These are phyloP conservation scores for Iphiclides podalirius DNA, from an alignment of 2,888 invertebrate species.

Conservation along the genomic window DNA sequence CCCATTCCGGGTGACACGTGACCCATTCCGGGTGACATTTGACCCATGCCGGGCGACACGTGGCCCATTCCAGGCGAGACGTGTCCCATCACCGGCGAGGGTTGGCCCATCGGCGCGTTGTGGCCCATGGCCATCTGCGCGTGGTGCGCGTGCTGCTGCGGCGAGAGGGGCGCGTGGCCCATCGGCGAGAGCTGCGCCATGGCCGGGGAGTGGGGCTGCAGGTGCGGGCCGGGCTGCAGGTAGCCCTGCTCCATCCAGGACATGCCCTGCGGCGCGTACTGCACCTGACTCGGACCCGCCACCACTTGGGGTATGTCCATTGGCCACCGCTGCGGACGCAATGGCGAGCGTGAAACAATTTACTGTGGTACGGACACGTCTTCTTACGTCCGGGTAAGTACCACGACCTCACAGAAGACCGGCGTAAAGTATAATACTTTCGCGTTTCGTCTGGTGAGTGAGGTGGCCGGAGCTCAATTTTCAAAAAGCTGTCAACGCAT, in stretches of 20 bases:
- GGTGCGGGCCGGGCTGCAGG: conserved; percentile 24
- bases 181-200: conserved; percentile 29
- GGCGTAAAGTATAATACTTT: too few species aligned
- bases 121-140: conserved; percentile 15
- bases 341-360: too few species aligned
- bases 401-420: too few species aligned
- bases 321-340: conserved; percentile 29
- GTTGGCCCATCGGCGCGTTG: conserved; percentile 14
- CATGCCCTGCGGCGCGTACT: conserved; percentile 25
- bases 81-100: conserved; percentile 27
- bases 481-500: too few species aligned
- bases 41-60: conserved; percentile 36
- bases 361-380: too few species aligned
- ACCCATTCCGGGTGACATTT: conserved; percentile 32
- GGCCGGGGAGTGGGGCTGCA: conserved; percentile 23
- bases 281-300: conserved; percentile 31
- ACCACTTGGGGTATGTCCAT: conserved; percentile 26
- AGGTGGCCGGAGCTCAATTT: too few species aligned
- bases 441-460: too few species aligned
- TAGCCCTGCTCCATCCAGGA: conserved; percentile 30
- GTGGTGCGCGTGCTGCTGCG: conserved; percentile 4
- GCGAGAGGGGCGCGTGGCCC: conserved; percentile 28
- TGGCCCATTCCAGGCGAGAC: conserved; percentile 32
- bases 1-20: conserved; percentile 33
- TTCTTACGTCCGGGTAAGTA: too few species aligned